Evolutionary conservation across 2,113 vertebrate genomes (phyloP), one percentile per base, ranked within the genome.

Genomic region (Neodon shergylaensis): DNA sequence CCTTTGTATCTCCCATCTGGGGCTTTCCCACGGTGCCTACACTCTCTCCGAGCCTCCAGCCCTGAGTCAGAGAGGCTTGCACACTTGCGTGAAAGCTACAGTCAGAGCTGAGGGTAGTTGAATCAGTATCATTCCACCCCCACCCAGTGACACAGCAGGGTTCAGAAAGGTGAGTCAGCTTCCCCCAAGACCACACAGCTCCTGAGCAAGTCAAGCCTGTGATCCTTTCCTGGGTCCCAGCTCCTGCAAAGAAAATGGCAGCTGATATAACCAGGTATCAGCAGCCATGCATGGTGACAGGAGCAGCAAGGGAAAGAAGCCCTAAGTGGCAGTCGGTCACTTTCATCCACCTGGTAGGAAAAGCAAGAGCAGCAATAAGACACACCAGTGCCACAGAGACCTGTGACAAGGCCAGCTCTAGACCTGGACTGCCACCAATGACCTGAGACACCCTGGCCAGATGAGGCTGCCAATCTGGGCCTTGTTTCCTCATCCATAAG

Each of bases 81-180:
- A 74, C 72, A 33, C 44, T 84, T 52, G 65, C 47, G 33, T 24
- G 39, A 90, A 92, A 85, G 36, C 42, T 47, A 36, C 13, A 14
- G 19, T 72, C 90, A 72, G 44, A 42, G 42, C 65, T 54, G 16
- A 44, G 83, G 2, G 70, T n/a, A 82, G 93, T 39, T 26, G 42
- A 84, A 58, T 26, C 66, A n/a, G 28, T 93, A 82, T 66, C 66
- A 83, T 17, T 42, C 65, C 82, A 81, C 19, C 73, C 49, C 47
- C 19, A 13, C 33, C 68, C 42, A 73, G 26, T 39, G 14, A 86
- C 92, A 92, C 94, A 76, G 72, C 39, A 77, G 66, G 90, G 24
- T 42, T 92, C 84, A 83, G 90, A 86, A 88, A 92, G 26, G 76
- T 54, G 68, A 88, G 91, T 39, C 49, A 49, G 76, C 44, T 66